A percentile compares a stretch with the other conserved stretches of the same genome.
Evolutionary conservation across 2,113 vertebrate genomes (phyloP).

Genomic region (Pungitius pungitius): DNA sequence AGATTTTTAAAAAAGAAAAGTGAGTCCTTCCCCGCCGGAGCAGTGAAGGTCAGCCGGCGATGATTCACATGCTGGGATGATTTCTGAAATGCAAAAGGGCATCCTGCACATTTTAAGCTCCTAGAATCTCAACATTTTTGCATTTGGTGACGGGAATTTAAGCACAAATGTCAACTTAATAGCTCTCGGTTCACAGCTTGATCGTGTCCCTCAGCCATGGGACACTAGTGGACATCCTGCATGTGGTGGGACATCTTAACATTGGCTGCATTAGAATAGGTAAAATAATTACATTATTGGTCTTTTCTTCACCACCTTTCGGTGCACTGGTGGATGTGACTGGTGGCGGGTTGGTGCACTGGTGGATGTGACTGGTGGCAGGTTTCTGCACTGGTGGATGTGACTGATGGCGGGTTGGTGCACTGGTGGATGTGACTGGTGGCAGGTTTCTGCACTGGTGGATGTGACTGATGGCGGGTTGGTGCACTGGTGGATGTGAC

Average conservation of each 20-base stretch:
- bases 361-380: too few species aligned
- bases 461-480: too few species aligned
- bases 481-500: too few species aligned
- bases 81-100: constrained; percentile 2
- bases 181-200: not conserved
- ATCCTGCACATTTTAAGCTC: not conserved
- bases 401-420: too few species aligned
- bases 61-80: not conserved
- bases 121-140: not conserved
- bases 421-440: too few species aligned
- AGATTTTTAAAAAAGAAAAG: constrained; percentile 11
- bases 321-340: too few species aligned
- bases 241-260: not conserved
- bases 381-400: too few species aligned
- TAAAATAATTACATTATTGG: too few species aligned
- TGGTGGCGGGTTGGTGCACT: too few species aligned
- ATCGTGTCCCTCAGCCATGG: not conserved
- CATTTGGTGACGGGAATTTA: not conserved
- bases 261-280: not conserved
- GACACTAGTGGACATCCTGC: not conserved
- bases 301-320: too few species aligned
- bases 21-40: not conserved
- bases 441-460: too few species aligned
- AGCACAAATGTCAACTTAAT: not conserved
- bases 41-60: not conserved